A percentile compares a stretch with the other conserved stretches of the same genome.
Evolutionary conservation across 2,797 vertebrate genomes (phyloP).

Genomic region (Chrysocyon brachyurus): DNA sequence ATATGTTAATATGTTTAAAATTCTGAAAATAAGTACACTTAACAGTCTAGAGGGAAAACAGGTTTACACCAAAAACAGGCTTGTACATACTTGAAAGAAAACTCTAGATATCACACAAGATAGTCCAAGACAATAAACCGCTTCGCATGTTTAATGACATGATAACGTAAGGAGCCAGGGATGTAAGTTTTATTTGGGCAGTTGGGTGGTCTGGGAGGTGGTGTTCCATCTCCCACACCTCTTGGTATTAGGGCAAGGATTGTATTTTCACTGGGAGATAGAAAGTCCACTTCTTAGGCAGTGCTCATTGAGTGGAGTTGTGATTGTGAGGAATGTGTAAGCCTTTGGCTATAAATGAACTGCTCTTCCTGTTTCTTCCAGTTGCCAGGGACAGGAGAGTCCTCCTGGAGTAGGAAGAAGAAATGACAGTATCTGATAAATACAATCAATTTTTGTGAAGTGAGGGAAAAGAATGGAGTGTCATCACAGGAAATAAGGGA

Average conservation of each 20-base stretch:
- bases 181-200: background rate
- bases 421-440: background rate
- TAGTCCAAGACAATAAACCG: background rate
- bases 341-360: background rate
- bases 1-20: slow-evolving; percentile 20
- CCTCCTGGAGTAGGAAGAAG: slow-evolving; percentile 33
- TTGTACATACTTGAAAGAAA: slow-evolving; percentile 39
- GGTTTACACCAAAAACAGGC: background rate
- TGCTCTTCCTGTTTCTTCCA: slow-evolving; percentile 48
- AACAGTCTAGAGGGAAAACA: background rate
- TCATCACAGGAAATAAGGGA: slow-evolving; percentile 12
- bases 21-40: slow-evolving; percentile 4
- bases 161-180: background rate
- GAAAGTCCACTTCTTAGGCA: slow-evolving; percentile 23
- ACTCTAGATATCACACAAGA: background rate
- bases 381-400: background rate
- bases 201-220: background rate
- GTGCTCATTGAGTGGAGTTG: background rate
- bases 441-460: background rate
- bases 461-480: slow-evolving; percentile 23
- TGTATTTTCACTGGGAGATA: background rate
- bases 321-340: slow-evolving; percentile 21
- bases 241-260: background rate
- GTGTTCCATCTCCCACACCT: background rate
- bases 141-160: background rate